Evolutionary conservation across 2,888 invertebrate genomes (phyloP), one percentile per base, ranked within the genome.

Genomic region (Ectemnius cavifrons): DNA sequence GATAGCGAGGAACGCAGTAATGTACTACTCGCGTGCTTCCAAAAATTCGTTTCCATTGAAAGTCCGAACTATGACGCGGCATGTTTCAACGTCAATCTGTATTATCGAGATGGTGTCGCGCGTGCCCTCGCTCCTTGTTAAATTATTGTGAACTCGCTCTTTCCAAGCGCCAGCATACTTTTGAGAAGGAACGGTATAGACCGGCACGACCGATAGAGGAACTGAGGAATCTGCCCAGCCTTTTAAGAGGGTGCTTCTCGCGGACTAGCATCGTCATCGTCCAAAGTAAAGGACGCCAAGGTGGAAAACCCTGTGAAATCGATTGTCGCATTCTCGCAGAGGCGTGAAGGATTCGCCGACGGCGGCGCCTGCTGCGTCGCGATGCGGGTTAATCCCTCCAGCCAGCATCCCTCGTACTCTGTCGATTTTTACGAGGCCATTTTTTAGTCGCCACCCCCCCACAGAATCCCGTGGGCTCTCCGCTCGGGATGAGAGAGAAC

Each of bases 361-460:
- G 61, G 60, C 63, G 57, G 61, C 59, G 20, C 62, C 59, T 58
- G 60, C 63, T 68, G 62, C 63, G 67, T 78, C 63, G 72, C 70
- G 59, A 72, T 58, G 72, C 66, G 75, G 64, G 70, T 77, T 77
- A 69, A 74, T 79, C 71, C 71, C 71, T 66, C 64, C 37, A 37
- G 73, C 71, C 65, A 62, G 67, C 63, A 73, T 81, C 75, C 65
- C 70, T 76, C 76, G 78, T 65, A 76, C 70, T 75, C 75, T 64
- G 73, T 73, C 77, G 78, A 81, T 77, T 78, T 78, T 81, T 77
- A 77, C 67, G 79, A 74, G 73, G 69, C 67, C 64, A 81, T 79
- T 81, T 80, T 81, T 80, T 71, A 73, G 63, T 69, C 67, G 67
- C 63, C 68, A 18, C 61, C 63, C 68, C 68, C 63, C 67, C 63